Evolutionary conservation across 2,888 invertebrate genomes (phyloP), one percentile per base, ranked within the genome.

Genomic region (Brassicogethes aeneus): DNA sequence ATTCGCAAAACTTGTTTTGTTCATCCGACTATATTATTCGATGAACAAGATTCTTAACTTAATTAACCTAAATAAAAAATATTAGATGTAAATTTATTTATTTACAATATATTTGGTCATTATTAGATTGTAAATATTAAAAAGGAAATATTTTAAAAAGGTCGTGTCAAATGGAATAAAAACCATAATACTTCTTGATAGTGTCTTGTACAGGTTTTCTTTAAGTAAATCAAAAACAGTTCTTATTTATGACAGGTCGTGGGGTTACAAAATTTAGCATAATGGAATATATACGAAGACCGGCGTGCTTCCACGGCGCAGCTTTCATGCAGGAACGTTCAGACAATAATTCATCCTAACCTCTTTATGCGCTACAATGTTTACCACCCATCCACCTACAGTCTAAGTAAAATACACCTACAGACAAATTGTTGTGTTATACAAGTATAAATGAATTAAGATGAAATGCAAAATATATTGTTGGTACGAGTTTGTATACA

Each of bases 181-280:
- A 23, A 23, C 10, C 5, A 23, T 7, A 7, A 23, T 23, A 7
- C 23, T 10, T 23, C 23, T n/a, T n/a, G n/a, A n/a, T 10, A 23
- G 23, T 7, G 23, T 23, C 23, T 5, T 23, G 10, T 23, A 23
- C 23, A 23, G 10, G 5, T 23, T 23, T 23, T 23, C 7, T 23
- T 23, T 37, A 44, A 45, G 53, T 54, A 58, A 56, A 58, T 58
- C 58, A 56, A 44, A 47, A 56, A 49, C 55, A 55, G 52, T 50
- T 45, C 50, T 54, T 57, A 59, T 59, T 56, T 57, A 56, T 52
- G 54, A 53, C 56, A 54, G 51, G 45, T 44, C 50, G 42, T 43
- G 49, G 50, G 51, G 47, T 52, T 51, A 51, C 50, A 54, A 56
- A 55, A 57, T 57, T 57, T 57, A 55, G 53, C 54, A 55, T 56